Evolutionary conservation across 2,888 invertebrate genomes (phyloP), one percentile per base, ranked within the genome.

Genomic region (Colletes collaris): DNA sequence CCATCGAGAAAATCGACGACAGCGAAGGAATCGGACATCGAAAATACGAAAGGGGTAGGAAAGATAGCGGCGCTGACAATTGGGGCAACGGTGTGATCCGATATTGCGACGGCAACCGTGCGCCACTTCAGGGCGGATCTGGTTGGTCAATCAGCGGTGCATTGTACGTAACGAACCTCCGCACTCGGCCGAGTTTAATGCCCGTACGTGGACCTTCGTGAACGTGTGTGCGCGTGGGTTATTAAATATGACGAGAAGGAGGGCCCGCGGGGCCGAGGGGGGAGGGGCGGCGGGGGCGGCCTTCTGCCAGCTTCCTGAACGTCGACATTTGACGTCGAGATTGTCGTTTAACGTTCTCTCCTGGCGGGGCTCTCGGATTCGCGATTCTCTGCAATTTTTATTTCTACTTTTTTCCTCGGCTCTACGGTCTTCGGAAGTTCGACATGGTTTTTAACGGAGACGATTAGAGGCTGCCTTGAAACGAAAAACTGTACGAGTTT

Each of bases 131-230:
- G 89, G 88, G 88, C 88, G 88, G 89, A 89, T 89, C 89, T 89
- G 89, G 86, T 87, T 86, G 90, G 90, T 89, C 90, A 90, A 90
- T 90, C 90, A 90, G 86, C 82, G 86, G 79, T 82, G 89, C 90
- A 90, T 90, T 90, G 90, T 90, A 88, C 88, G 87, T 89, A 90
- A 90, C 87, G 88, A 90, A 89, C 89, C 90, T 86, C 85, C 86
- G 86, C 87, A 88, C 85, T 86, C 86, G 84, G 81, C 82, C 79
- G 87, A 85, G 87, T 87, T 87, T 85, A 88, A 88, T 87, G 86
- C 86, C 85, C 83, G 85, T 88, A 87, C 88, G 87, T 88, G 82
- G 86, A 87, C 85, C 85, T 78, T 82, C 76, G 65, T 52, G 76
- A 70, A 67, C 70, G 68, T 82, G 85, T 87, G 86, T 85, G 81